Evolutionary conservation across 2,113 vertebrate species (phyloP), one percentile per base, ranked within the genome.

Genomic region (Sturnira hondurensis): DNA sequence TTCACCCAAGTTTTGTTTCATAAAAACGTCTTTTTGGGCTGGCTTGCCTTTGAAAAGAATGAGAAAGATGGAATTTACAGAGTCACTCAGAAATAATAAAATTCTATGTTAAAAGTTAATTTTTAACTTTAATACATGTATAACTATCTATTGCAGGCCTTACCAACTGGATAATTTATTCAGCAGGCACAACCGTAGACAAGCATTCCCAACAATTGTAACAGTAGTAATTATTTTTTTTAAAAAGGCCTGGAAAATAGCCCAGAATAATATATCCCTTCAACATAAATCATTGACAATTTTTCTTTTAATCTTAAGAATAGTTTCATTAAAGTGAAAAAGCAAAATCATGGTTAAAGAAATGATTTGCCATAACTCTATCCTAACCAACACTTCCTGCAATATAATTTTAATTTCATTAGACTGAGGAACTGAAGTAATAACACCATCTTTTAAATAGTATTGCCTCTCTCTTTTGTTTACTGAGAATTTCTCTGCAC

Each of bases 201-300:
- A 91, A 94, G 3, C 45, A 89, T 93, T 71, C 88, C 36, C 17
- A 90, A 78, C 91, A 96, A 61, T 24, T 88, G 2, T 87, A 88
- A 91, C 5, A 82, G 22, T 33, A 31, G 16, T 38, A 87, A 94
- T 77, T 65, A 14, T 36, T 56, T 20, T 58, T 58, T 58, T 58
- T 17, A 45, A 71, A 94, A 83, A 5, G 1, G 78, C 26, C n/a
- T 94, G 54, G n/a, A 96, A 96, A 96, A 95, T 73, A 97, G 61
- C 24, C 47, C 88, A 97, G 54, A 68, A 15, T 89, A 96, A 92
- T 28, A 19, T 47, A 90, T 3, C 9, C 17, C 24, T 71, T 95
- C n/a, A 88, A 94, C 9, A 89, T 83, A 43, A 45, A 38, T 43
- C 16, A 67, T 33, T 28, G 15, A 17, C 80, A 87, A 86, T n/a